These are phyloP conservation scores for Metopia argyrocephala DNA, from an alignment of 2,888 invertebrate genomes.

Conservation along the genomic window DNA sequence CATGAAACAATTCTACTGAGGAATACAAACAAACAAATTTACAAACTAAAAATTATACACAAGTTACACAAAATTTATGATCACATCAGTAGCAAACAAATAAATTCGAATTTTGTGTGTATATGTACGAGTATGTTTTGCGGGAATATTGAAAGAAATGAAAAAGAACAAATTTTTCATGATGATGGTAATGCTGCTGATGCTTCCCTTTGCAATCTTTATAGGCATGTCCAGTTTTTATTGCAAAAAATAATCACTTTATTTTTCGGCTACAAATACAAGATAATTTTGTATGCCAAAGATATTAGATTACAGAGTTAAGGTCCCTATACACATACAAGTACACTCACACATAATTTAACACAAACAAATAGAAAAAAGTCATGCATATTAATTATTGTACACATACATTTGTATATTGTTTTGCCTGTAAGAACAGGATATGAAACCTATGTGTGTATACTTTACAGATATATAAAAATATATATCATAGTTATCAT, in stretches of 20 bases:
- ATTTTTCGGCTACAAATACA: neutral
- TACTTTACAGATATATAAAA: neutral
- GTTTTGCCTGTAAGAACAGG: neutral
- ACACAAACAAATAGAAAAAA: neutral
- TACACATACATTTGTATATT: neutral
- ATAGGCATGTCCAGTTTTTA: slow-evolving; percentile 45
- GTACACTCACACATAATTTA: slow-evolving; percentile 13
- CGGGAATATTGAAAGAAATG: neutral
- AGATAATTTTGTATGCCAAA: neutral
- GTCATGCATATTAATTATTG: neutral
- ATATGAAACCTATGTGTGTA: neutral
- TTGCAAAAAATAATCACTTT: slow-evolving; percentile 26
- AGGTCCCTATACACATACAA: slow-evolving; percentile 15
- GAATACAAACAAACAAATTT: neutral
- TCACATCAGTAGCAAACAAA: slow-evolving; percentile 6
- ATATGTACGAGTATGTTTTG: neutral
- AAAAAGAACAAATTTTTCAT: neutral
- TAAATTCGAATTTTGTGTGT: neutral
- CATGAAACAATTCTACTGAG: slow-evolving; percentile 35
- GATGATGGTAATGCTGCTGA: neutral
- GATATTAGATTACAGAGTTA: neutral
- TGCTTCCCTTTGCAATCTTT: slow-evolving; percentile 20
- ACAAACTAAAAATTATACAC: slow-evolving; percentile 17
- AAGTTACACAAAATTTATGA: slow-evolving; percentile 47
- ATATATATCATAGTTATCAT: neutral